phyloP scores from a whole-genome alignment of 2,113 vertebrate genomes.

The Ptilonorhynchus violaceus region DNA sequence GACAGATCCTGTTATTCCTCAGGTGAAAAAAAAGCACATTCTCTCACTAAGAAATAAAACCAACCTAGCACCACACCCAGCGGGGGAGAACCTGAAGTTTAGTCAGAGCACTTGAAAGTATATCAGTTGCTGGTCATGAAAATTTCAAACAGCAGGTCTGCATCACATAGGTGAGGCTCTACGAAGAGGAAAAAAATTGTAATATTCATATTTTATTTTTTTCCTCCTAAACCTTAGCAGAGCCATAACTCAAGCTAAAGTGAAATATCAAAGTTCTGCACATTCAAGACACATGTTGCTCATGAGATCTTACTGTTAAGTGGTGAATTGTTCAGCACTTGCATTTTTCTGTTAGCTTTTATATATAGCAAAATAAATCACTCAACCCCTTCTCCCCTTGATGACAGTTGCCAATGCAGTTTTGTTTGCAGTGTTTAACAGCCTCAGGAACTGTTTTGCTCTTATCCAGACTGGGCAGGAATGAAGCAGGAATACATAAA shows the following conservation, averaged over 20 bases:
- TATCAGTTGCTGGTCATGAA: not conserved
- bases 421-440: not conserved
- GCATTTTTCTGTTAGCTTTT: not conserved
- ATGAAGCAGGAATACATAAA: not conserved
- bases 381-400: accelerated
- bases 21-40: not conserved
- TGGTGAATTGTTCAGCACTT: not conserved
- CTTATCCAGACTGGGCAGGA: not conserved
- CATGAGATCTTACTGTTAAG: accelerated
- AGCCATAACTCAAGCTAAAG: not conserved
- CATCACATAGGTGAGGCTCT: not conserved
- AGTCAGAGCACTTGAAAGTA: not conserved
- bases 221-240: not conserved
- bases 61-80: not conserved
- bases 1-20: not conserved
- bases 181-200: not conserved
- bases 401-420: not conserved
- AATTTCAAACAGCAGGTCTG: not conserved
- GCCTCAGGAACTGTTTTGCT: not conserved
- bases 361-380: not conserved
- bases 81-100: not conserved
- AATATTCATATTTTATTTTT: not conserved
- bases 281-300: accelerated
- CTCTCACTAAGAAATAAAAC: not conserved
- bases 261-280: not conserved